Evolutionary conservation across 2,797 vertebrate genomes (phyloP).

Genomic region (Geotrypetes seraphini): DNA sequence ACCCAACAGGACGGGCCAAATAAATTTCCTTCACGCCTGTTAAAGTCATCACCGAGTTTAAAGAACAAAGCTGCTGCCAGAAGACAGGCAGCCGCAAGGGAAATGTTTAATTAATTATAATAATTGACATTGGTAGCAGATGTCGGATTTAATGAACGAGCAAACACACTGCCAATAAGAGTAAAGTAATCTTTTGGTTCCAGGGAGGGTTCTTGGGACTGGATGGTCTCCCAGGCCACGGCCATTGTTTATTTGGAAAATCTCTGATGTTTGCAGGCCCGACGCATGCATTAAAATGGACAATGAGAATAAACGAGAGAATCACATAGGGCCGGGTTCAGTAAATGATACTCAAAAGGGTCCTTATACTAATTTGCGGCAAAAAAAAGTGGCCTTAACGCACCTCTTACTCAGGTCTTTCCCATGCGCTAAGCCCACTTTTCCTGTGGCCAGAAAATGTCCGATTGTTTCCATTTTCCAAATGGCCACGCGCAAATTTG

Average conservation of each 20-base stretch:
- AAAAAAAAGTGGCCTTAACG: no score
- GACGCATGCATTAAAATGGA: background rate
- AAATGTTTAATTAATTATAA: conserved; percentile 3
- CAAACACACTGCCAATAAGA: background rate
- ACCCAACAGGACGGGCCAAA: background rate
- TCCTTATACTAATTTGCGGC: no score
- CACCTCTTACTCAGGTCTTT: no score
- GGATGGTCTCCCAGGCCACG: background rate
- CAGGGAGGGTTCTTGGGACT: rapidly evolving
- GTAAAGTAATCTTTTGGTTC: background rate
- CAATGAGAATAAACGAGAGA: no score
- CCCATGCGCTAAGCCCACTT: no score
- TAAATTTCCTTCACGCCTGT: background rate
- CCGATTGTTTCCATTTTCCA: no score
- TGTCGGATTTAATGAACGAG: conserved; percentile 11
- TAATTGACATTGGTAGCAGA: conserved; percentile 4
- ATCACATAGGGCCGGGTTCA: no score
- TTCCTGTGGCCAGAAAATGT: no score
- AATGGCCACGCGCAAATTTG: no score
- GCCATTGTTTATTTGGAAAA: background rate
- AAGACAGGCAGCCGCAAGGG: background rate
- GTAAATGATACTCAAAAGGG: no score
- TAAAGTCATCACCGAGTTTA: background rate
- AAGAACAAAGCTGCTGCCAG: conserved; percentile 1
- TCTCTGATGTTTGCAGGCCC: background rate